Evolutionary conservation across 2,888 invertebrate genomes (phyloP), one percentile per base, ranked within the genome.

Genomic region (Criorhina ranunculi): DNA sequence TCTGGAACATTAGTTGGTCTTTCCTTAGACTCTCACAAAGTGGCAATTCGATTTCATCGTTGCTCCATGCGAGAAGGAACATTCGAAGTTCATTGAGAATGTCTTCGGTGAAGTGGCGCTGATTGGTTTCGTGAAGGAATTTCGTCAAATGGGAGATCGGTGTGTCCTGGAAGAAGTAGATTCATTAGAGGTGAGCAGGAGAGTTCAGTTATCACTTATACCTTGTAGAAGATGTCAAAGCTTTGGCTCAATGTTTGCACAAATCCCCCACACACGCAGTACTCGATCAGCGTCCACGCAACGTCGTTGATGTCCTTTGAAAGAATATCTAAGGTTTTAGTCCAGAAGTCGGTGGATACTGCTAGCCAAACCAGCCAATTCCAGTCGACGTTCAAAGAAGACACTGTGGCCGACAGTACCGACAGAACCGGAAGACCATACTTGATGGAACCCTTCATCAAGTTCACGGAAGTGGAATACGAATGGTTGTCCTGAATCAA

Each of bases 211-310:
- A 24, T 24, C 24, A 94, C 93, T 89, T 93, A 94, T 67, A 95
- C 94, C 87, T 95, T 94, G 91, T 95, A 93, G 90, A 96, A 96
- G 87, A 96, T 94, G 53, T 93, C 91, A 88, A 95, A 94, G 80
- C 95, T 95, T 88, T 95, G 94, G 57, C 93, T 93, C 24, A 96
- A 89, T 0, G 95, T 94, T 42, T 92, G 92, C 5, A 94, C 91
- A 87, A 94, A 95, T 9, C 94, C 93, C 29, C 92, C 92, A 12
- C 91, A 89, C 7, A 96, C 88, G 12, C 89, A 88, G 11, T 88
- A 86, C 9, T 90, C 89, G 19, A 92, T 88, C 2, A 92, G 24
- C 0, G 86, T 86, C 89, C 89, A 90, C 0, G 89, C 87, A 12
- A 89, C 86, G 4, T 90, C 88, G 7, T 89, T 86, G 9, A 87